Base-by-base conservation (phyloP, 2,888 invertebrate species). In the Seira ritae region DNA sequence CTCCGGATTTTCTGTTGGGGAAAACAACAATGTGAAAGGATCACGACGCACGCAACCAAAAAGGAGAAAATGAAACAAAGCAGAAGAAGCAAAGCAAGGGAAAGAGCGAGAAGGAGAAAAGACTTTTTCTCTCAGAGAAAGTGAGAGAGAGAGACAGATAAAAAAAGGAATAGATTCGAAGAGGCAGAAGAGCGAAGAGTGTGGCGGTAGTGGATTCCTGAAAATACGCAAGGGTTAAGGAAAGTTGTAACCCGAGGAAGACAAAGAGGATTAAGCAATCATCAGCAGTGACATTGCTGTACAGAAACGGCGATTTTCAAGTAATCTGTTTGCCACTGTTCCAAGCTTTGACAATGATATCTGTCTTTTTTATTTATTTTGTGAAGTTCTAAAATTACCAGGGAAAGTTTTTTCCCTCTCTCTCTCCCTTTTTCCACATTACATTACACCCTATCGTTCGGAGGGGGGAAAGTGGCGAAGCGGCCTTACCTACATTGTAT, bases 1-100 rank as follows among this genome's bases (percentile, higher is more conserved):
- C 31, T 31, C 46, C 42, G 37, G 77, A 69, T 60, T 69, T 71
- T 66, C 12, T 0, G 22, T n/a, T 46, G 12, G 24, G 10, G 65
- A 62, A 65, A 65, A 24, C 20, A 55, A 55, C 55, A 55, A 55
- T 55, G 46, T 65, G 23, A 71, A 55, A 31, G 76, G 76, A 76
- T 74, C 73, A 65, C 65, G 66, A 71, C 65, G 24, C 70, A 69
- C 60, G 68, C 60, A 60, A 69, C 55, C 68, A 37, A 60, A 74
- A 46, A 20, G 66, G 1, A 42, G 55, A 55, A 55, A 55, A 55
- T 55, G 55, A 55, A 55, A 55, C 55, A 55, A 55, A 55, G 55
- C 55, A 17, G 17, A 55, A 55, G 55, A 1, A 55, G 55, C n/a
- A 12, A 55, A 55, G 12, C 55, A 17, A n/a, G n/a, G n/a, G n/a